Conservation (phyloP, 2,797 vertebrate genomes). For the Danio kyathit region DNA sequence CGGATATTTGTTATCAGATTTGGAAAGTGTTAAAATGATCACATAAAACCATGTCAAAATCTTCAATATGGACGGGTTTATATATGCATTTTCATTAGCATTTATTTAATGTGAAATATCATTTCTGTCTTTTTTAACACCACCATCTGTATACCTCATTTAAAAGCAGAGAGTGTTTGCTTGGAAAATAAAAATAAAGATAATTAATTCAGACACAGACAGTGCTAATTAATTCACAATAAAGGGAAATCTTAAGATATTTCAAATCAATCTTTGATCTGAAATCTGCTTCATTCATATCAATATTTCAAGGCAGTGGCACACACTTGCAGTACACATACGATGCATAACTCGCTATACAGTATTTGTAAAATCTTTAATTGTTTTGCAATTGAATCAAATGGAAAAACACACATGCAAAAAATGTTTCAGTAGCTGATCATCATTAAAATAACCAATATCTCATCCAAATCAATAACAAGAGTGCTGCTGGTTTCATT, state of each 20-base stretch:
- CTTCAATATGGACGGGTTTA: neutral
- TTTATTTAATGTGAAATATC: neutral
- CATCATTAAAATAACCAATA: neutral
- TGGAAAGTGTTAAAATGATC: constrained; percentile 8
- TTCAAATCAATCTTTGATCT: neutral
- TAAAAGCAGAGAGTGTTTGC: neutral
- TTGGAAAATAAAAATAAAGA: neutral
- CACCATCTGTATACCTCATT: neutral
- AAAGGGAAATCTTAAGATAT: constrained; percentile 1
- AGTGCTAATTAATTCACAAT: constrained; percentile 12
- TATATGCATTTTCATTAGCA: neutral
- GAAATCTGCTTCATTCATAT: neutral
- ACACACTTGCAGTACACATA: neutral
- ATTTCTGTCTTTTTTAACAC: neutral
- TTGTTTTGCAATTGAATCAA: neutral
- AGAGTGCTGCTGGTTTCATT: neutral
- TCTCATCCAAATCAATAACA: neutral
- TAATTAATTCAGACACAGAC: neutral
- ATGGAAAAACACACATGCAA: neutral
- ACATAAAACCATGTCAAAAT: constrained; percentile 1
- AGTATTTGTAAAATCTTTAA: neutral
- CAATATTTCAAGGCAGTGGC: neutral
- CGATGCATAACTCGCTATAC: neutral
- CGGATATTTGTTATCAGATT: constrained; percentile 24
- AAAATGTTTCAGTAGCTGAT: neutral